These are phyloP conservation scores for Notechis scutatus DNA, from an alignment of 2,113 vertebrate species.

Conservation along the genomic window DNA sequence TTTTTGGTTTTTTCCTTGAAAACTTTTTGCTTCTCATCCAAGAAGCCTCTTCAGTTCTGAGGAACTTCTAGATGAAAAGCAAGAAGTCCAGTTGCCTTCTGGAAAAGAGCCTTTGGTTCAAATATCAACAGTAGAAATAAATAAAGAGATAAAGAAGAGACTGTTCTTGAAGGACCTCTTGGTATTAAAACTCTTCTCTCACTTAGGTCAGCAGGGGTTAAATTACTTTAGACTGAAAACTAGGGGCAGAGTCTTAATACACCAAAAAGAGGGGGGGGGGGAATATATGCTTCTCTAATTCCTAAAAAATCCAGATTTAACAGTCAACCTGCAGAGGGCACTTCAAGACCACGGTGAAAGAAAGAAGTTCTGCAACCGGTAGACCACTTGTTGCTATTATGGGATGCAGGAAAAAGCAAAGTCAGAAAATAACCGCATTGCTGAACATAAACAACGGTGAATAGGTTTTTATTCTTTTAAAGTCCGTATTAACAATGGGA, in stretches of 20 bases:
- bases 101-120: neutral
- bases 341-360: constrained; percentile 26
- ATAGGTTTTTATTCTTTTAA: neutral
- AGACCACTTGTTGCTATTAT: neutral
- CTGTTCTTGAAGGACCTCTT: neutral
- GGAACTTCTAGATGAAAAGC: too few species aligned
- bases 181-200: neutral
- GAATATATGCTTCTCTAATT: fast-evolving
- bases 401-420: neutral
- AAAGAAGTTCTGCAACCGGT: neutral
- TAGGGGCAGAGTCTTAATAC: neutral
- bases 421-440: neutral
- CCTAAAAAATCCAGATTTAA: neutral
- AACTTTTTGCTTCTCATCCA: neutral
- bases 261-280: neutral
- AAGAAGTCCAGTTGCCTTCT: neutral
- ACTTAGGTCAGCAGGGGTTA: neutral
- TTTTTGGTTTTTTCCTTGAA: neutral
- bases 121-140: neutral
- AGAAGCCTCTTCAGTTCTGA: too few species aligned
- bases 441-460: neutral
- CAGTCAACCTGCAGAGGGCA: constrained; percentile 60
- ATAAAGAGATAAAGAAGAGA: neutral
- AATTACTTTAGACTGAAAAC: neutral
- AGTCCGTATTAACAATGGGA: neutral